Conservation (phyloP, 2,113 vertebrate species). For the Gnathonemus echidnorhynchus region DNA sequence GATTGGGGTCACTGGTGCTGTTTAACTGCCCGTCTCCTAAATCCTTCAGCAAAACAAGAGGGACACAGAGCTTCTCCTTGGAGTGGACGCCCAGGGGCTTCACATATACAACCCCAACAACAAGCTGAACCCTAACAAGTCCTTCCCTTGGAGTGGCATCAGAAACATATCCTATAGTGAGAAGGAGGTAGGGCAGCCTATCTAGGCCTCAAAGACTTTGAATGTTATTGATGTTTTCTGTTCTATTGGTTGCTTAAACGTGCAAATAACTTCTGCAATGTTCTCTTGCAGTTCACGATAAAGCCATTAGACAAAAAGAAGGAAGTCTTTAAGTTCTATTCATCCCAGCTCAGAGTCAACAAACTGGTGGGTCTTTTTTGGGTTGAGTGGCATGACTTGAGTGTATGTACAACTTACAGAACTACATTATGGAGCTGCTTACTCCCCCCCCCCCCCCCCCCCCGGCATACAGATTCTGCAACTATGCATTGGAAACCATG, state of each 20-base stretch:
- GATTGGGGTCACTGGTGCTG: background rate
- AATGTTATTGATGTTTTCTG: background rate
- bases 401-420: background rate
- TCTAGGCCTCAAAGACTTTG: background rate
- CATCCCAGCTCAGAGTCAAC: conserved; percentile 80
- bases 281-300: conserved; percentile 70
- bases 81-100: conserved; percentile 81
- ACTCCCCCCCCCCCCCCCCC: too few species aligned
- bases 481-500: conserved; percentile 83
- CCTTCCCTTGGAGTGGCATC: conserved; percentile 82
- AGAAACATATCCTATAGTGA: conserved; percentile 84
- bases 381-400: background rate
- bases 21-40: conserved; percentile 4
- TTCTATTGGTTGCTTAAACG: background rate
- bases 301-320: conserved; percentile 86
- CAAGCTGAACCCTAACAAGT: conserved; percentile 79
- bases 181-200: conserved; percentile 66
- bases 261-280: background rate
- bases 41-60: conserved; percentile 77
- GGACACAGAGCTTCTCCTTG: conserved; percentile 75
- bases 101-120: conserved; percentile 82
- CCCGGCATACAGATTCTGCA: conserved; percentile 67
- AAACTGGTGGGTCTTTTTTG: conserved; percentile 67
- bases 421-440: background rate
- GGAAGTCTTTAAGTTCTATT: conserved; percentile 89